Evolutionary conservation across 2,888 invertebrate species (phyloP).

Genomic region (Dione vanillae): DNA sequence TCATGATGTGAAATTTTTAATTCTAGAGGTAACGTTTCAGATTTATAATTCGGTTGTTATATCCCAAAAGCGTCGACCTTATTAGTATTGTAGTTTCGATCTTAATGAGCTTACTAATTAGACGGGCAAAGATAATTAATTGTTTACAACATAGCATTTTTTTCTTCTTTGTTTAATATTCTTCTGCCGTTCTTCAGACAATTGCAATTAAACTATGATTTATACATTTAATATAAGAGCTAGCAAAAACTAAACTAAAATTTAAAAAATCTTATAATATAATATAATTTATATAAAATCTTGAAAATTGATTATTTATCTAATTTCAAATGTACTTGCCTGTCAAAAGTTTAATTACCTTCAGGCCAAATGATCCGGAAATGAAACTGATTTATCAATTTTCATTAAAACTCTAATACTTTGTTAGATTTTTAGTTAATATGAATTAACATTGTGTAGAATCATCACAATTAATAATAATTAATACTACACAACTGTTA

Average conservation of each 20-base stretch:
- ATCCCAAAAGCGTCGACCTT: not conserved
- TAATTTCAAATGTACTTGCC: not conserved
- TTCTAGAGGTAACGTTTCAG: not conserved
- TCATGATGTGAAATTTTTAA: not conserved
- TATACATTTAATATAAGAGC: no score
- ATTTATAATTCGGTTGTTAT: not conserved
- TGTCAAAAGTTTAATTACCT: slow-evolving; percentile 6
- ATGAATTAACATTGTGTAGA: no score
- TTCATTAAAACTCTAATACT: not conserved
- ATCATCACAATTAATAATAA: no score
- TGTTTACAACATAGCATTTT: no score
- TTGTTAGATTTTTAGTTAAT: not conserved
- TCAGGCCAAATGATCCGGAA: not conserved
- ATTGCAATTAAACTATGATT: no score
- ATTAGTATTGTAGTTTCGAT: not conserved
- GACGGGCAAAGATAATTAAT: not conserved
- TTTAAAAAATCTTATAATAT: no score
- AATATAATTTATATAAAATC: not conserved
- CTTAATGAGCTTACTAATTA: not conserved
- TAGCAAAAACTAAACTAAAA: no score
- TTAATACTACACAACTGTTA: no score
- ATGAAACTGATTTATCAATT: slow-evolving; percentile 6
- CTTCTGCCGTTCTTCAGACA: no score
- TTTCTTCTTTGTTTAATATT: no score
- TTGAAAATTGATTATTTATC: not conserved